A percentile compares a stretch with the other conserved stretches of the same genome.
Evolutionary conservation across 2,113 vertebrate genomes (phyloP).

Genomic region (Oreochromis niloticus): DNA sequence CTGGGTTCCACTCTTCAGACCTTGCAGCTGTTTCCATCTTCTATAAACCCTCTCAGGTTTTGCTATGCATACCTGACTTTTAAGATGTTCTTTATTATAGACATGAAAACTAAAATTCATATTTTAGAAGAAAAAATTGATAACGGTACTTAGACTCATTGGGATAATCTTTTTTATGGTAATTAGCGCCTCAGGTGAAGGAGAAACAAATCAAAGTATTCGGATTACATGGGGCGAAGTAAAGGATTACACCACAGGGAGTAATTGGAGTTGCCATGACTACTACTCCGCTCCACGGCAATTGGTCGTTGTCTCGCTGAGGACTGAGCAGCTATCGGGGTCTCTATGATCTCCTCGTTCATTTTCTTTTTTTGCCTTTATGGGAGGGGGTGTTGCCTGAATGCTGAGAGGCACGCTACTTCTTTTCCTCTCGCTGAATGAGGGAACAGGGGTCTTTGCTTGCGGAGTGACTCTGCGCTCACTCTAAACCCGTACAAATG

Average conservation of each 20-base stretch:
- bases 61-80: background rate
- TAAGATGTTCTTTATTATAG: background rate
- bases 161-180: background rate
- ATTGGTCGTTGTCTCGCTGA: background rate
- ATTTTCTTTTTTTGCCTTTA: background rate
- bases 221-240: background rate
- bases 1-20: background rate
- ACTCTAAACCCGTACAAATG: slow-evolving; percentile 9
- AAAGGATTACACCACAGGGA: background rate
- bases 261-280: background rate
- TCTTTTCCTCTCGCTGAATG: background rate
- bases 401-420: background rate
- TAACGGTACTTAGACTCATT: background rate
- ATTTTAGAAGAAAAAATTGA: background rate
- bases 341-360: background rate
- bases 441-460: background rate
- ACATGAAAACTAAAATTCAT: background rate
- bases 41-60: background rate
- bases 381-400: slow-evolving; percentile 45
- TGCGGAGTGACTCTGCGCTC: background rate
- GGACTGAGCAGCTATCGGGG: background rate
- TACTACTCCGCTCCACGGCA: background rate
- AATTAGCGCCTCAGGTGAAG: background rate
- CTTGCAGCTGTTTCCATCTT: background rate
- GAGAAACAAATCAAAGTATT: background rate